Evolutionary conservation across 2,797 vertebrate species (phyloP), one percentile per base, ranked within the genome.

Genomic region (Neosilurus mollespiculum): DNA sequence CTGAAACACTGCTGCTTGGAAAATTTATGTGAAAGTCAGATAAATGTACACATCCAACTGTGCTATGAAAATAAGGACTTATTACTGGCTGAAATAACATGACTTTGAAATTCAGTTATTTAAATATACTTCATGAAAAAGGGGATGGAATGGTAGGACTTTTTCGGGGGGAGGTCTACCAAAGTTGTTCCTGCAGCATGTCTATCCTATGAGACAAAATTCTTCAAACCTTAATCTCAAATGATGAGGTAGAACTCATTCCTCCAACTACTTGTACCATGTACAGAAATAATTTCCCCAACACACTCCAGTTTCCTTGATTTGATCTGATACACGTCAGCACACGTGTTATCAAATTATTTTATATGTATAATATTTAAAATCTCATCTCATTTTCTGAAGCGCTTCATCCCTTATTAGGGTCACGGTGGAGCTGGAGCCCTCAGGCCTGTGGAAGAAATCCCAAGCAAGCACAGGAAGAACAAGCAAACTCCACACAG

Each of bases 141-240:
- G 59, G 49, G 78, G 71, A 22, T 80, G 66, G 66, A 81, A 70
- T 34, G 51, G 49, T 78, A 20, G 24, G 69, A 82, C 77, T 83
- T 80, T 81, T 85, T 78, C 30, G 43, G 85, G 83, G 78, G 85
- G 71, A 72, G 83, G 81, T 65, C 62, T 61, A 22, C 34, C 24
- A 76, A 58, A 54, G 34, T 34, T 62, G 4, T 16, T 62, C 34
- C 37, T 81, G 81, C 24, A 78, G 49, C 51, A 67, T 81, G 62
- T 51, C 64, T 37, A 65, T 51, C 56, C 49, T 66, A 56, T 51
- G 43, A 51, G 16, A 15, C 22, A 20, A 7, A 81, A 56, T 72
- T 61, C 18, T 26, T 43, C 16, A 61, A 83, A 81, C 11, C 49
- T 53, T 69, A 78, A 75, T 73, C 43, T 67, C 62, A 78, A 56